Percentiles rank a stretch among this genome's conserved stretches.
Conservation (phyloP, 2,797 vertebrate species). For the Pampus argenteus region DNA sequence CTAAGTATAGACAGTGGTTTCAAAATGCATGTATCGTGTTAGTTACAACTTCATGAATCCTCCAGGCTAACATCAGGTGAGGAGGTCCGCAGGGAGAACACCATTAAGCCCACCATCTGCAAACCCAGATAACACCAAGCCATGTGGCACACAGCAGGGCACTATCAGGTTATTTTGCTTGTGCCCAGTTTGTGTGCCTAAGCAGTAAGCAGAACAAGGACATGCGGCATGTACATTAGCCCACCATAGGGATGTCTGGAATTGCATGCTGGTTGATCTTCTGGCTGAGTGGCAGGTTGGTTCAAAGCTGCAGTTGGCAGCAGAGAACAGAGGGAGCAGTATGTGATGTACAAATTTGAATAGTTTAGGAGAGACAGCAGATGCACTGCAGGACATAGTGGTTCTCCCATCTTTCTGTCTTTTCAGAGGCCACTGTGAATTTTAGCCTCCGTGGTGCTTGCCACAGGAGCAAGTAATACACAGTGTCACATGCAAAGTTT, state of each 20-base stretch:
- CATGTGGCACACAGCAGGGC: conserved; percentile 76
- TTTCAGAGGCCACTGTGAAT: conserved; percentile 57
- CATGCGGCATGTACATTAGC: conserved; percentile 73
- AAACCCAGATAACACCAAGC: conserved; percentile 74
- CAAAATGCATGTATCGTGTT: conserved; percentile 21
- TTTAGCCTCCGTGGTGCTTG: conserved; percentile 61
- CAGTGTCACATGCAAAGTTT: conserved; percentile 42
- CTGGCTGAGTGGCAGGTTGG: conserved; percentile 76
- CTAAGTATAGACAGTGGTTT: conserved; percentile 13
- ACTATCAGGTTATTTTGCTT: conserved; percentile 74
- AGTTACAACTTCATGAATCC: conserved; percentile 35
- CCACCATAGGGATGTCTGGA: conserved; percentile 62
- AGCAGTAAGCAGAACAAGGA: conserved; percentile 72
- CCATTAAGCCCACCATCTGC: conserved; percentile 73
- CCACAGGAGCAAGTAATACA: conserved; percentile 54
- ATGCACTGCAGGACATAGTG: conserved; percentile 52
- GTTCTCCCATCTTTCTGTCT: conserved; percentile 51
- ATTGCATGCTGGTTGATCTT: conserved; percentile 69
- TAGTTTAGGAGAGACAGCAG: conserved; percentile 72
- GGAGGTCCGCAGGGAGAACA: conserved; percentile 56
- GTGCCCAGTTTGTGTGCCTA: conserved; percentile 66
- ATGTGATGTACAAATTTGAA: conserved; percentile 73
- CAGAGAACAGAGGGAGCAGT: conserved; percentile 58
- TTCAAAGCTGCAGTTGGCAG: conserved; percentile 70
- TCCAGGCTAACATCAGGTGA: conserved; percentile 58